Base-by-base conservation (phyloP, 2,888 invertebrate species). In the Zygaena filipendulae region DNA sequence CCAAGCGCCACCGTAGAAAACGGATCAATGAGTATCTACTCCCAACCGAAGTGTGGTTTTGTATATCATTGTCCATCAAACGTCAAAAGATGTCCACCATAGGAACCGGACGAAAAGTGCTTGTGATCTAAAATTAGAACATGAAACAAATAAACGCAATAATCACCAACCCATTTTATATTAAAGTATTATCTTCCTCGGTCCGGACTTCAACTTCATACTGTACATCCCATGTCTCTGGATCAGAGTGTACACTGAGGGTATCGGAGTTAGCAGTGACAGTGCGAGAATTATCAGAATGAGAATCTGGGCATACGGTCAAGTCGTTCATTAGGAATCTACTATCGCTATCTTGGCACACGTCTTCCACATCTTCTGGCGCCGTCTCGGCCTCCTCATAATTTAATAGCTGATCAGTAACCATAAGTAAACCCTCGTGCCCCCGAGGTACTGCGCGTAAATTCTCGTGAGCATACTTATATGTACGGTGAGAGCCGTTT, bases 391-490 rank as follows among this genome's bases (percentile, higher is more conserved):
- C 20, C 21, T 33, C 35, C 27, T 35, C 32, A 2, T 33, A 29
- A 23, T 25, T 21, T 9, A 32, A 13, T 18, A 39, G 13, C 20
- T 22, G 23, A 10, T 21, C 10, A 6, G 32, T 11, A 20, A 39
- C 22, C 22, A 39, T 38, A 13, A 32, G n/a, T 22, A 43, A 21
- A 1, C 36, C 36, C 21, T 28, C 39, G 9, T 12, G 23, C 9
- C 13, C 23, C 12, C n/a, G 23, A 12, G 13, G 23, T 4, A 23
- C 23, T 13, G 12, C 23, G 23, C 23, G 23, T 4, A 23, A 13
- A 23, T 36, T 39, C n/a, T 40, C 42, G 11, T 40, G 39, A 1
- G 40, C 23, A 11, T 42, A 39, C 21, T 45, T 43, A 11, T 28
- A 37, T 1, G 24, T 26, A 2, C 37, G 19, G 21, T 39, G 25